Evolutionary conservation across 1,140 invertebrate genomes (phyloP).

Genomic region (Hylyphantes graminicola): DNA sequence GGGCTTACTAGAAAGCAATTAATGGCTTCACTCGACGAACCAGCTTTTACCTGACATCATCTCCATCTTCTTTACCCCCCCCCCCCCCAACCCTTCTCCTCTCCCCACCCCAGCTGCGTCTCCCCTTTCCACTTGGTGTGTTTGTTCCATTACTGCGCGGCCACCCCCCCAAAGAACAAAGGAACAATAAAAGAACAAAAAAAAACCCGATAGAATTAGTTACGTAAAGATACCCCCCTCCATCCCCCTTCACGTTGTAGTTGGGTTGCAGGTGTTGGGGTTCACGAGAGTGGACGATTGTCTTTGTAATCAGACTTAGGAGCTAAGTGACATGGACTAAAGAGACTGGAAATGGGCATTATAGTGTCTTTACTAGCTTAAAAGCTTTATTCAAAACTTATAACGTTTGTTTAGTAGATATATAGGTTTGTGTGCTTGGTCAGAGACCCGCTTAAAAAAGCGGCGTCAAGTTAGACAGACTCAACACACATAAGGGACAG

Average conservation of each 20-base stretch:
- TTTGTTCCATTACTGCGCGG: constrained; percentile 45
- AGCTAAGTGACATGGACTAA: too few species aligned
- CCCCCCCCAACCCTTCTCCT: neutral
- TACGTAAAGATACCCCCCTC: neutral
- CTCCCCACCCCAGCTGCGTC: neutral
- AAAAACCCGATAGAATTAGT: too few species aligned
- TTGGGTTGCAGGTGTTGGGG: constrained; percentile 10
- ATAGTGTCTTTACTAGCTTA: too few species aligned
- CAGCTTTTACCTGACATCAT: neutral
- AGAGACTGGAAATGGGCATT: too few species aligned
- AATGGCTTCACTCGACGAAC: neutral
- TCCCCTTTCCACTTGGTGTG: neutral
- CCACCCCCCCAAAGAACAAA: constrained; percentile 43
- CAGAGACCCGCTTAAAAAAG: too few species aligned
- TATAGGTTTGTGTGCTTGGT: too few species aligned
- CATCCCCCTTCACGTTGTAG: neutral
- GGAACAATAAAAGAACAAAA: constrained; percentile 8
- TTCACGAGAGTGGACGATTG: constrained; percentile 13
- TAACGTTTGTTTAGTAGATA: too few species aligned
- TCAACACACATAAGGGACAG: too few species aligned
- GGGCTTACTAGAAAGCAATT: neutral
- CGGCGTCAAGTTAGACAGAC: too few species aligned
- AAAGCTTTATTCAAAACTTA: too few species aligned
- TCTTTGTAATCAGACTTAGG: neutral
- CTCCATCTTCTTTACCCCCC: neutral